phyloP scores from a whole-genome alignment of 2,888 invertebrate genomes.

The Lacanobia wlatinum region DNA sequence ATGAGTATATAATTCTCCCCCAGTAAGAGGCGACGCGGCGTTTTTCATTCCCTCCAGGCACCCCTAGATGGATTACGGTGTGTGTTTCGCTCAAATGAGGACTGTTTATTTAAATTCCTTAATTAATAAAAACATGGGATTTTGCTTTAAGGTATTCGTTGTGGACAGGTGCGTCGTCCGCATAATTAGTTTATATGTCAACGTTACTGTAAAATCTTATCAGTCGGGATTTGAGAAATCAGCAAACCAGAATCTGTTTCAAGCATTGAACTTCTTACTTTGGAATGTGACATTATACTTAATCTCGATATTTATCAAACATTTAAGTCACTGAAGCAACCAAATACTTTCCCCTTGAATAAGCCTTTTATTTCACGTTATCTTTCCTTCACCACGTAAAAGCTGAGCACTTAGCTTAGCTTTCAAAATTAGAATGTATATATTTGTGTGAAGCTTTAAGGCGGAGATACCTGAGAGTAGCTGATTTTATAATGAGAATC shows the following conservation, averaged over 20 bases:
- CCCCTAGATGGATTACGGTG: slow-evolving; percentile 61
- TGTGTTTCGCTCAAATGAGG: slow-evolving; percentile 48
- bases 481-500: too few species aligned
- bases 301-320: background rate
- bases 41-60: slow-evolving; percentile 80
- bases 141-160: background rate
- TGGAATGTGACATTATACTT: background rate
- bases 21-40: slow-evolving; percentile 77
- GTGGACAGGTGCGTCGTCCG: background rate
- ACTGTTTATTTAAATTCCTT: slow-evolving; percentile 52
- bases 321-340: slow-evolving; percentile 23
- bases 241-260: too few species aligned
- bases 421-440: slow-evolving; percentile 2
- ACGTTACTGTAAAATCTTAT: background rate
- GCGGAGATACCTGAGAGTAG: too few species aligned
- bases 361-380: slow-evolving; percentile 7
- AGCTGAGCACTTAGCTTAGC: slow-evolving; percentile 7
- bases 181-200: background rate
- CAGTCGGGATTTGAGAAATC: background rate
- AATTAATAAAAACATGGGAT: slow-evolving; percentile 46
- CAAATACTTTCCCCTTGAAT: background rate
- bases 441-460: slow-evolving; percentile 11
- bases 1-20: slow-evolving; percentile 87
- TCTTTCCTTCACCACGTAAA: slow-evolving; percentile 11
- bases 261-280: background rate